Evolutionary conservation across 2,113 vertebrate genomes (phyloP), one percentile per base, ranked within the genome.

Genomic region (Sorex araneus): DNA sequence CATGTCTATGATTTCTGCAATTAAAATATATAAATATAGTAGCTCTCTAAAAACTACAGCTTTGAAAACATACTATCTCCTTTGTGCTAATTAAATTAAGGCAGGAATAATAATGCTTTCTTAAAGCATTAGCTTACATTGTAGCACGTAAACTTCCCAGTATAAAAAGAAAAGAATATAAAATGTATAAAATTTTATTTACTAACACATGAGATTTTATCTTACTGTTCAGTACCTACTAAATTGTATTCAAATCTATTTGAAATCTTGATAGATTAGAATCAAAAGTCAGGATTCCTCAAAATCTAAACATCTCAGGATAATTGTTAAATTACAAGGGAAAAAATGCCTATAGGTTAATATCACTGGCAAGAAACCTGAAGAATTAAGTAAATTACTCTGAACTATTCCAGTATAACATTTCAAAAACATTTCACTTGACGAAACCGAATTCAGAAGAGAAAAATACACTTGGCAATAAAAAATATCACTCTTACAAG

Each of bases 401-500:
- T 97, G 97, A 96, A 97, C 97, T 98, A 98, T 97, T 97, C 93
- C 82, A 98, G 94, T 96, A 97, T 97, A 97, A 96, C 40, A 40
- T 40, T 40, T 94, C 97, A 97, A 60, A 95, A 97, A 94, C 85
- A 70, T 88, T 78, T 83, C 79, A 92, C 64, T 76, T 87, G 78
- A 71, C 2, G 93, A 92, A 87, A 83, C 23, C 36, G 43, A 34
- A 12, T 89, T 93, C 30, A 28, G 75, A 57, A 36, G 43, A 40
- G 75, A 64, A 93, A 82, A 74, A 79, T 21, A 1, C 45, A 76
- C 67, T 69, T 25, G 47, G 43, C 63, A 67, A 92, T 63, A 81
- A 92, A 95, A 95, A 91, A 47, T 98, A 98, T 98, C 98, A 98
- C 98, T 30, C 28, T 66, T 97, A 97, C 98, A 98, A 98, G 98